A percentile compares a stretch with the other conserved stretches of the same genome.
Evolutionary conservation across 2,797 vertebrate species (phyloP).

Genomic region (Myripristis murdjan): DNA sequence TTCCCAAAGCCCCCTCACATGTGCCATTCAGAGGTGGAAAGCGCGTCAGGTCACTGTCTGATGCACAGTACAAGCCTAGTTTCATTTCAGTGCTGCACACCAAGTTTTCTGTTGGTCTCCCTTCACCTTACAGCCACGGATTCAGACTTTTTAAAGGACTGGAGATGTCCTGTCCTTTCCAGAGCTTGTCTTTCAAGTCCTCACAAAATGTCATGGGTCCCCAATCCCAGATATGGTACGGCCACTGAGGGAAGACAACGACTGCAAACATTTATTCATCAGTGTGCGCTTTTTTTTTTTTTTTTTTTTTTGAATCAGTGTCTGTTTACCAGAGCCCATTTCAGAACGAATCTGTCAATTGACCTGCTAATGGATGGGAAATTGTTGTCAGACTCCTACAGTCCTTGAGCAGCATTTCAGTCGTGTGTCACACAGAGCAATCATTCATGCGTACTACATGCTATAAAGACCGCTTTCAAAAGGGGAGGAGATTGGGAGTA

Average conservation of each 20-base stretch:
- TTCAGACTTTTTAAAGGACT: neutral
- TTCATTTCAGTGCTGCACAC: neutral
- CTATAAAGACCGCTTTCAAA: slow-evolving; percentile 20
- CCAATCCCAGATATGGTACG: no score
- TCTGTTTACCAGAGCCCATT: neutral
- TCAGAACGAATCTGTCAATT: no score
- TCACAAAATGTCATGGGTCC: neutral
- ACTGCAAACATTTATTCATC: no score
- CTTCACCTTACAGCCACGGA: neutral
- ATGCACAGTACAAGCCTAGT: neutral
- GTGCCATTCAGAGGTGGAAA: slow-evolving; percentile 2
- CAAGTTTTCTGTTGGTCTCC: neutral
- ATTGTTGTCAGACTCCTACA: slow-evolving; percentile 2
- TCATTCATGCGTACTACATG: slow-evolving; percentile 3
- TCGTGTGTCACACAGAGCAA: neutral
- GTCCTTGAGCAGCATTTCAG: no score
- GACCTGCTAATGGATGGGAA: neutral
- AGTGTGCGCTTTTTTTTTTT: no score
- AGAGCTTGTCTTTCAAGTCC: neutral
- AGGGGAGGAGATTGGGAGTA: neutral
- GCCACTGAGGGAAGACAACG: no score
- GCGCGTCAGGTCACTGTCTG: neutral
- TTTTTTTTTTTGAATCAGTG: no score
- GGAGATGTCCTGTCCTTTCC: neutral
- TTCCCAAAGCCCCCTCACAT: neutral